Conservation (phyloP, 1,140 invertebrate species). For the Pseudomyrmex pallidus region DNA sequence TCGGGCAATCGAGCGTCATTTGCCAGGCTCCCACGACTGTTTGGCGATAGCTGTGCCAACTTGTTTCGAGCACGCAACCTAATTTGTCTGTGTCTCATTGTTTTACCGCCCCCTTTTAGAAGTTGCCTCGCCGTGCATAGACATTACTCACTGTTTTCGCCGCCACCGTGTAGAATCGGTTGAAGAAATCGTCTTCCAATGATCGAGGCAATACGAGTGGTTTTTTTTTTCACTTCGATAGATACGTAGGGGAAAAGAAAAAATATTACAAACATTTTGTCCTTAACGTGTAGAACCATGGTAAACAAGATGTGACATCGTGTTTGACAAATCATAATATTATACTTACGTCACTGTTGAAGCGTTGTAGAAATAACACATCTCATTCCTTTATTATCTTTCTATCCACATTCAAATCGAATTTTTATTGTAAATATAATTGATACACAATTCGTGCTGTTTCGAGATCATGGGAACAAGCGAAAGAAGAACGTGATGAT, state of each 20-base stretch:
- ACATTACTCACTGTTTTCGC: constrained; percentile 18
- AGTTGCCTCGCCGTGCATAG: constrained; percentile 34
- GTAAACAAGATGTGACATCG: no score
- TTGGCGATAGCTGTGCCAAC: constrained; percentile 85
- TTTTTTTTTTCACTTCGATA: constrained; percentile 21
- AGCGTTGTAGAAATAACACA: no score
- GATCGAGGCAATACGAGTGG: constrained; percentile 58
- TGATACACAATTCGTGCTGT: no score
- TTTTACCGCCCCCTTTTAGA: constrained; percentile 71
- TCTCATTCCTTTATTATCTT: no score
- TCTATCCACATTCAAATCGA: no score
- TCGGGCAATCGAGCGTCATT: constrained; percentile 82
- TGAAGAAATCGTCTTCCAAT: constrained; percentile 60
- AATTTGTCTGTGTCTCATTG: constrained; percentile 85
- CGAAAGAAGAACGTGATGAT: no score
- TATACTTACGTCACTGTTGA: no score
- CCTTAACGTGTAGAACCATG: no score
- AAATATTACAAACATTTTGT: neutral
- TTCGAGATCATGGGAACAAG: no score
- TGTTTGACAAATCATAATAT: no score
- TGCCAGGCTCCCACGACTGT: constrained; percentile 84
- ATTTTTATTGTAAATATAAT: no score
- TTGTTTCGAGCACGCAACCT: constrained; percentile 84
- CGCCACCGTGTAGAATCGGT: constrained; percentile 31
- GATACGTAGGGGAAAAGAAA: neutral